Percentiles rank a stretch among this genome's conserved stretches.
These are phyloP conservation scores for Orthonychiurus folsomi DNA, from an alignment of 2,888 invertebrate species.

Conservation along the genomic window DNA sequence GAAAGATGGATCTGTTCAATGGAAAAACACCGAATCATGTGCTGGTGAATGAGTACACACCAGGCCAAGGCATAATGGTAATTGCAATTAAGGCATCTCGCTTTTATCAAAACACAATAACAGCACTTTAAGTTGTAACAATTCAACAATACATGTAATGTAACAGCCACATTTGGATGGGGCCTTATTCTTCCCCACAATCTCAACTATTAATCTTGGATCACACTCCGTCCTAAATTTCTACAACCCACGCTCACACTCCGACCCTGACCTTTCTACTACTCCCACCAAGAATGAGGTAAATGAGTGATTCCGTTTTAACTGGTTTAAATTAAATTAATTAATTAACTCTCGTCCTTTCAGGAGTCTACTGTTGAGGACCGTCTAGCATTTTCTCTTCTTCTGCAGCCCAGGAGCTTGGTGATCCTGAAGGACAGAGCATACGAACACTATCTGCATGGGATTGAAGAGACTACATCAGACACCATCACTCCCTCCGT, in stretches of 20 bases:
- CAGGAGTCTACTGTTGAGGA: too few relatives aligned
- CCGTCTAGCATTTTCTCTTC: constrained; percentile 57
- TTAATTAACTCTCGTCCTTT: too few relatives aligned
- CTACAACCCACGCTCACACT: constrained; percentile 47
- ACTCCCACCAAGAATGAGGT: constrained; percentile 4
- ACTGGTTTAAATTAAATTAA: constrained; percentile 1
- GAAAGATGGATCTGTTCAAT: constrained; percentile 59
- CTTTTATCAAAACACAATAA: too few relatives aligned
- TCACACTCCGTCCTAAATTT: constrained; percentile 87
- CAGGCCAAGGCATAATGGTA: constrained; percentile 91
- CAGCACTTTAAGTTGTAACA: too few relatives aligned
- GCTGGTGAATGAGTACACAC: constrained; percentile 83
- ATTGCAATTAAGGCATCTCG: too few relatives aligned
- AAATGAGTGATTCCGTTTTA: constrained; percentile 6
- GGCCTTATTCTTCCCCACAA: constrained; percentile 80
- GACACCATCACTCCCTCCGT: constrained; percentile 57
- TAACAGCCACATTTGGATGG: constrained; percentile 84
- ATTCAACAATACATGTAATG: too few relatives aligned
- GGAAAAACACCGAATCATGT: constrained; percentile 79
- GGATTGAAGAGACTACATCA: constrained; percentile 61
- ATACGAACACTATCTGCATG: constrained; percentile 76
- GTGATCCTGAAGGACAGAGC: constrained; percentile 72
- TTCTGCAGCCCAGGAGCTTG: constrained; percentile 80
- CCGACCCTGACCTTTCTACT: not conserved
- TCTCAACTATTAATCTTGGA: constrained; percentile 85